Conservation (phyloP, 2,888 invertebrate genomes). For the Pammene aurita region DNA sequence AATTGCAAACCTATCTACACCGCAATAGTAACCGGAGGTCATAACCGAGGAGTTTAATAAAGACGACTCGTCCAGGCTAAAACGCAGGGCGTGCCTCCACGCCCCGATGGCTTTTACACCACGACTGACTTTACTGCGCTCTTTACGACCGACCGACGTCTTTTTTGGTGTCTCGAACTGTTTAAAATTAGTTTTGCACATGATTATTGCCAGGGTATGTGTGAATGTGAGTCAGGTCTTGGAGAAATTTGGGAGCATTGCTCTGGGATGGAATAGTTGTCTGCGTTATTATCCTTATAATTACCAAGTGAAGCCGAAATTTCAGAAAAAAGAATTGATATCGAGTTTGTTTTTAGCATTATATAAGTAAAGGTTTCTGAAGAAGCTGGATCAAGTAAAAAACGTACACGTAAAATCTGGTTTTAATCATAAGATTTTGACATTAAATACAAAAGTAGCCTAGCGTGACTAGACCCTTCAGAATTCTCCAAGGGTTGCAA, state of each 20-base stretch:
- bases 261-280: not conserved
- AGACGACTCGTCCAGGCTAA: constrained; percentile 60
- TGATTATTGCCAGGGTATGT: constrained; percentile 40
- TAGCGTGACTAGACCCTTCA: constrained; percentile 31
- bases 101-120: constrained; percentile 68
- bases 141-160: constrained; percentile 66
- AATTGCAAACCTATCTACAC: constrained; percentile 35
- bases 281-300: not conserved
- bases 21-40: constrained; percentile 53
- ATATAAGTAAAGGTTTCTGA: too few species aligned
- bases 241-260: constrained; percentile 17
- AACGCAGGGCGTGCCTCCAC: constrained; percentile 75
- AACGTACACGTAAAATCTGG: not conserved
- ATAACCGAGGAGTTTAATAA: constrained; percentile 68
- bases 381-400: too few species aligned
- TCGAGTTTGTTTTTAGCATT: too few species aligned
- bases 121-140: constrained; percentile 66
- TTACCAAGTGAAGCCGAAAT: not conserved
- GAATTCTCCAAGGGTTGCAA: constrained; percentile 26
- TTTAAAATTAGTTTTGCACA: constrained; percentile 46
- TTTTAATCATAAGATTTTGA: constrained; percentile 3
- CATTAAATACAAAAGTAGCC: constrained; percentile 14
- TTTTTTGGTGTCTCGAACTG: constrained; percentile 68
- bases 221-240: constrained; percentile 21
- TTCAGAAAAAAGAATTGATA: too few species aligned